Conservation (phyloP, 2,888 invertebrate genomes). For the Ophion ellenae region DNA sequence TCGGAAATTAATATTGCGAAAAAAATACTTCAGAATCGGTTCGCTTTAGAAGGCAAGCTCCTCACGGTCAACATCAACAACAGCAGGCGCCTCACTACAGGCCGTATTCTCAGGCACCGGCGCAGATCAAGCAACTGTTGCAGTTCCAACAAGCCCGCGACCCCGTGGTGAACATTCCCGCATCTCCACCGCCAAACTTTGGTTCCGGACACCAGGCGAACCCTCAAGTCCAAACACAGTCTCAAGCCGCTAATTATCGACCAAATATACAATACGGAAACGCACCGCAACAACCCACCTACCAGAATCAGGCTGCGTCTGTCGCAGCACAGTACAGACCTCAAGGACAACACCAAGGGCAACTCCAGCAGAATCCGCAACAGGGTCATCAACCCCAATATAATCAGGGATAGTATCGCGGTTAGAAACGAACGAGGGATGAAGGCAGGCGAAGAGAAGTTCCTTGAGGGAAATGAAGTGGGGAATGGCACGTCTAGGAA, state of each 20-base stretch:
- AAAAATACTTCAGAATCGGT: conserved; percentile 35
- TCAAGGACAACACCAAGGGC: conserved; percentile 58
- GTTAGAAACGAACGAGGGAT: conserved; percentile 2
- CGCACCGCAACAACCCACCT: conserved; percentile 76
- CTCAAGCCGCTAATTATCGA: conserved; percentile 70
- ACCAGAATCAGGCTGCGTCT: conserved; percentile 70
- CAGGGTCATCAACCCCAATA: conserved; percentile 67
- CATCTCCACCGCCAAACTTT: conserved; percentile 74
- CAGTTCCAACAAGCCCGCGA: conserved; percentile 77
- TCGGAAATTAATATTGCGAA: neutral
- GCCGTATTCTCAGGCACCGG: conserved; percentile 76
- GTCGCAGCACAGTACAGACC: conserved; percentile 67
- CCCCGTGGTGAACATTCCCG: conserved; percentile 78
- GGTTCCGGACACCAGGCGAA: conserved; percentile 58
- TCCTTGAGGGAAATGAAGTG: neutral
- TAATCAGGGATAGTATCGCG: conserved; percentile 64
- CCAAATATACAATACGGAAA: conserved; percentile 75
- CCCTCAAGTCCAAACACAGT: conserved; percentile 69
- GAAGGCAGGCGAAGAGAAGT: neutral
- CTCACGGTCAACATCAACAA: conserved; percentile 62
- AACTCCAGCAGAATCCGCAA: conserved; percentile 51
- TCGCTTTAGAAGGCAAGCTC: conserved; percentile 61
- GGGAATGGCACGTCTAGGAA: neutral
- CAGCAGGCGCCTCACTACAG: conserved; percentile 72
- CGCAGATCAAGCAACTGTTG: conserved; percentile 78